phyloP scores from a whole-genome alignment of 1,140 invertebrate species.

The Bradysia coprophila region DNA sequence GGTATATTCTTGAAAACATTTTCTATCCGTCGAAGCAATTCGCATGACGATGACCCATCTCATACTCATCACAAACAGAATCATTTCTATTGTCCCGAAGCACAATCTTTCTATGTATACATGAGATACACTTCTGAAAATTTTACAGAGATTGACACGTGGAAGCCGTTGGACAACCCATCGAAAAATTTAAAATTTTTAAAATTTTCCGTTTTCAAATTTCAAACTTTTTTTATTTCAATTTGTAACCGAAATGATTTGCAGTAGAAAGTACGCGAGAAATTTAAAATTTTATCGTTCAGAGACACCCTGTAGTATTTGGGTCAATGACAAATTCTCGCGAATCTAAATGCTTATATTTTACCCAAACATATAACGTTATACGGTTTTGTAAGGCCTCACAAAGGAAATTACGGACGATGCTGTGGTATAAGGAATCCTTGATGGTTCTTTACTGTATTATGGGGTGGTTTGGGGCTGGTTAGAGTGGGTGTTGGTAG shows the following conservation, averaged over 20 bases:
- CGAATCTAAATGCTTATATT: background rate
- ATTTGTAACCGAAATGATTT: no score
- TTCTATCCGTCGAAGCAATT: no score
- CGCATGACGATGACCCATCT: background rate
- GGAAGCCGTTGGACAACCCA: no score
- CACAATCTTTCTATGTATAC: background rate
- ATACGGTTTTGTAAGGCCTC: background rate
- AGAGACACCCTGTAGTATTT: background rate
- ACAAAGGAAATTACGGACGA: background rate
- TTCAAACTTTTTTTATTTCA: no score
- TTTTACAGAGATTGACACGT: no score
- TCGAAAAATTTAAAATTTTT: no score
- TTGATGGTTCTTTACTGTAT: background rate
- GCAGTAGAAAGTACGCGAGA: no score
- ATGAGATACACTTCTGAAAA: background rate
- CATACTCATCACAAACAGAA: background rate
- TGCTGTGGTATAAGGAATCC: background rate
- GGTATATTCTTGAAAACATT: no score
- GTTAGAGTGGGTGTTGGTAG: no score
- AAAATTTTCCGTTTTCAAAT: no score
- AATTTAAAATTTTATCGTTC: no score
- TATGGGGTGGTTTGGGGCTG: background rate
- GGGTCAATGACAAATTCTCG: background rate
- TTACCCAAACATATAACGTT: background rate
- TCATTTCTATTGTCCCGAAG: background rate